Percentiles rank a stretch among this genome's conserved stretches.
phyloP scores from a whole-genome alignment of 2,888 invertebrate genomes.

The Melanargia galathea region DNA sequence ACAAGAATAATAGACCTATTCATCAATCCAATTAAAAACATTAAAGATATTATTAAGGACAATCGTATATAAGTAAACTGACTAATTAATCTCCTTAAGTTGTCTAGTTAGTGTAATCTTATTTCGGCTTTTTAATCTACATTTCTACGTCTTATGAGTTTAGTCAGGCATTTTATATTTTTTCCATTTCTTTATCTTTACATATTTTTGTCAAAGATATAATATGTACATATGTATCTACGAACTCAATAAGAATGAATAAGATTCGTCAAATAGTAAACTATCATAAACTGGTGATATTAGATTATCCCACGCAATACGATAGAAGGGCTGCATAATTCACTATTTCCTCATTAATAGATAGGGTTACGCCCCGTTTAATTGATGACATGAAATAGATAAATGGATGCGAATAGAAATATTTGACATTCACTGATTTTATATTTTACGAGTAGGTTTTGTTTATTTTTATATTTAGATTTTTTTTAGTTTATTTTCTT shows the following conservation, averaged over 20 bases:
- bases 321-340: conserved; percentile 63
- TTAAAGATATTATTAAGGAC: conserved; percentile 17
- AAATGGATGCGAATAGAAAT: conserved; percentile 20
- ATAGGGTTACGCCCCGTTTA: conserved; percentile 56
- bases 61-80: conserved; percentile 26
- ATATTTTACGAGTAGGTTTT: not conserved
- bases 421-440: not conserved
- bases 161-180: not conserved
- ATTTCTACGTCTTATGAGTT: conserved; percentile 1
- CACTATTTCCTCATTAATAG: conserved; percentile 79
- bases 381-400: conserved; percentile 40
- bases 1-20: not conserved
- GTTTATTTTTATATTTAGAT: too few species aligned
- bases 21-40: conserved; percentile 17
- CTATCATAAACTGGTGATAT: conserved; percentile 43
- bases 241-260: not conserved
- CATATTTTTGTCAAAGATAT: not conserved
- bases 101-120: conserved; percentile 33
- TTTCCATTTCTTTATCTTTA: not conserved
- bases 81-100: conserved; percentile 30
- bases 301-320: conserved; percentile 55
- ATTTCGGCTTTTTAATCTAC: conserved; percentile 19
- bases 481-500: too few species aligned
- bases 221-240: too few species aligned
- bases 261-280: not conserved